Base-by-base conservation (phyloP, 2,797 vertebrate species). In the Clarias platycephalus region DNA sequence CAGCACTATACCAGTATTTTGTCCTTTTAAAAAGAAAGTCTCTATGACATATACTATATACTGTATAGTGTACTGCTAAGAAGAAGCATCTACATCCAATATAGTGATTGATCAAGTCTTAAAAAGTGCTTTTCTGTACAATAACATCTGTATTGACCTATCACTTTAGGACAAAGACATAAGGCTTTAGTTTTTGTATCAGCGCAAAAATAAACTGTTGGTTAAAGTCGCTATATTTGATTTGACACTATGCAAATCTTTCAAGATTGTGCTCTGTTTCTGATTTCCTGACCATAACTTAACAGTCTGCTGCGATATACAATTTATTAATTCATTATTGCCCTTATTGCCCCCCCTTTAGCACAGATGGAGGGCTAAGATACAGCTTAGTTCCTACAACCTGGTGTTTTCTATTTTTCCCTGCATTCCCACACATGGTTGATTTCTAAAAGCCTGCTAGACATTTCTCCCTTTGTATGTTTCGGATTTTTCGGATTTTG, bases 121-220 rank as follows among this genome's bases (percentile, higher is more conserved):
- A 16, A 22, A 80, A 44, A 64, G 22, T 63, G 58, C 58, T 63
- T 44, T 79, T 44, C 1, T 79, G 58, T 53, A 53, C 49, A 53
- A 53, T 53, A n/a, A 24, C 22, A 40, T 77, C 60, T 77, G 75
- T 37, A n/a, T n/a, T 70, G 80, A 71, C 53, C 44, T 20, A 22
- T 5, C 5, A 80, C 28, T 66, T 18, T 49, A 80, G 8, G 34
- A 66, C 4, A 57, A 70, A 58, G 13, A 24, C 53, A 82, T 26
- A 31, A 12, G 26, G 49, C n/a, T 44, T 10, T 63, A 18, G 9
- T 18, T 78, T 64, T 63, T 1, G 0, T 53, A 53, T 60, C 31
- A 24, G 18, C 18, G 10, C 28, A 37, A 75, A 18, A 18, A 22
- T 57, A 76, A 62, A 24, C 60, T 15, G 12, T 8, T 66, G 77